A percentile compares a stretch with the other conserved stretches of the same genome.
These are phyloP conservation scores for Sclerurus mexicanus DNA, from an alignment of 2,113 vertebrate genomes.

Conservation along the genomic window DNA sequence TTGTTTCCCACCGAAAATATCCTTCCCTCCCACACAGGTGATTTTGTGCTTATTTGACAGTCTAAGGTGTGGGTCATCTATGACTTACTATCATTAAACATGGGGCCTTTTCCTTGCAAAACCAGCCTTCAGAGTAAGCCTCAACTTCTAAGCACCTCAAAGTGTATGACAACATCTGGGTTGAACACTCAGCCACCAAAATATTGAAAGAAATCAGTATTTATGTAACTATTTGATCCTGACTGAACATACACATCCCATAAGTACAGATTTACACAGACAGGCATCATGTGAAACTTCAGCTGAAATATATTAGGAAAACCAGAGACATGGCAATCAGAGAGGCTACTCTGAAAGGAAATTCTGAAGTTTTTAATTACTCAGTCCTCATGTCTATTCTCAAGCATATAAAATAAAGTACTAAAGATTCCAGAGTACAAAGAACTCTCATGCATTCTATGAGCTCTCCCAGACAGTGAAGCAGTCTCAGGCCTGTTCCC, in stretches of 20 bases:
- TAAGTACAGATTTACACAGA: neutral
- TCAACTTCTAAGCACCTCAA: neutral
- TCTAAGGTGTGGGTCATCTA: neutral
- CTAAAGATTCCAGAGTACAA: neutral
- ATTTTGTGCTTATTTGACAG: neutral
- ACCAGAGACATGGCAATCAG: neutral
- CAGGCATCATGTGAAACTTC: fast-evolving
- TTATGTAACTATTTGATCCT: neutral
- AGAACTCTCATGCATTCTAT: neutral
- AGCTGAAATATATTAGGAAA: neutral
- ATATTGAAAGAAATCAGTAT: neutral
- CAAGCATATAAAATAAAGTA: neutral
- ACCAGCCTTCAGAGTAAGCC: neutral
- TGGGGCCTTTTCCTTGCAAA: neutral
- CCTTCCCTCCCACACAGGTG: fast-evolving
- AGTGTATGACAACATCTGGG: neutral
- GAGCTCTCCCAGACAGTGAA: neutral
- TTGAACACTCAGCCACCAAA: neutral
- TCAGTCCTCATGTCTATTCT: neutral
- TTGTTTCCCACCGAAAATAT: neutral
- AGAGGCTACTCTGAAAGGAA: neutral
- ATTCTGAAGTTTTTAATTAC: neutral
- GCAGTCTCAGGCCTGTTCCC: neutral
- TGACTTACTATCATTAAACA: neutral
- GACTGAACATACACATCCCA: neutral